These are phyloP conservation scores for Drosophila mimica DNA, from an alignment of 2,888 invertebrate genomes.

Conservation along the genomic window DNA sequence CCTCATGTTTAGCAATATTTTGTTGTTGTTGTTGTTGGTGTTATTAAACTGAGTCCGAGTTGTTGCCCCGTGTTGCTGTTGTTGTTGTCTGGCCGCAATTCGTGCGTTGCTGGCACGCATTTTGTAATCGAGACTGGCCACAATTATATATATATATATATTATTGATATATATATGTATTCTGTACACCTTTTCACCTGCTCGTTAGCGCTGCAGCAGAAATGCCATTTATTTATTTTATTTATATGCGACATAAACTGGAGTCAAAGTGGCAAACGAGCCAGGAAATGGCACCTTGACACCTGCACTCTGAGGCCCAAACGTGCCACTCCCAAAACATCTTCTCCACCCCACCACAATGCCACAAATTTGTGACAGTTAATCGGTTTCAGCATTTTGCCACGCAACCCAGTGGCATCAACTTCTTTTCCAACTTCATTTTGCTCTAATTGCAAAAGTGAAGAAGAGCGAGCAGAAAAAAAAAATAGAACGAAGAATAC, in stretches of 20 bases:
- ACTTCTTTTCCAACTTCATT: slow-evolving; percentile 49
- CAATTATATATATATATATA: slow-evolving; percentile 43
- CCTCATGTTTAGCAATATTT: slow-evolving; percentile 51
- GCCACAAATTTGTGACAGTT: slow-evolving; percentile 38
- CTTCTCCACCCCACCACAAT: not conserved
- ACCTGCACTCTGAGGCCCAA: slow-evolving; percentile 28
- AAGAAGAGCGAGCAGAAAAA: not conserved
- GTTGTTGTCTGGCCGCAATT: slow-evolving; percentile 49
- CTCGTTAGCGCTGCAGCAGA: slow-evolving; percentile 56
- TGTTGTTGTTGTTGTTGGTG: slow-evolving; percentile 30
- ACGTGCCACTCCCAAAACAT: not conserved
- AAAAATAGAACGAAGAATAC: not conserved
- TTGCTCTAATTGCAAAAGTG: slow-evolving; percentile 61
- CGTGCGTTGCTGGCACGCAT: slow-evolving; percentile 58
- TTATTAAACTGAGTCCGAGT: slow-evolving; percentile 66
- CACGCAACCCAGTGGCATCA: not conserved
- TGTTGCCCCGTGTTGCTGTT: slow-evolving; percentile 1
- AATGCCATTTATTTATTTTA: slow-evolving; percentile 9
- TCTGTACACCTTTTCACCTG: slow-evolving; percentile 48
- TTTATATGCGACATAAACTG: slow-evolving; percentile 2
- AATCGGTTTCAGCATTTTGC: slow-evolving; percentile 24
- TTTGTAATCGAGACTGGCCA: slow-evolving; percentile 75
- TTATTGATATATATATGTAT: slow-evolving; percentile 3
- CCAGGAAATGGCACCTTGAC: slow-evolving; percentile 48
- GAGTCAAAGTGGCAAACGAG: slow-evolving; percentile 52